Percentiles rank a stretch among this genome's conserved stretches.
Conservation (phyloP, 2,113 vertebrate species). For the Cyprinodon tularosa region DNA sequence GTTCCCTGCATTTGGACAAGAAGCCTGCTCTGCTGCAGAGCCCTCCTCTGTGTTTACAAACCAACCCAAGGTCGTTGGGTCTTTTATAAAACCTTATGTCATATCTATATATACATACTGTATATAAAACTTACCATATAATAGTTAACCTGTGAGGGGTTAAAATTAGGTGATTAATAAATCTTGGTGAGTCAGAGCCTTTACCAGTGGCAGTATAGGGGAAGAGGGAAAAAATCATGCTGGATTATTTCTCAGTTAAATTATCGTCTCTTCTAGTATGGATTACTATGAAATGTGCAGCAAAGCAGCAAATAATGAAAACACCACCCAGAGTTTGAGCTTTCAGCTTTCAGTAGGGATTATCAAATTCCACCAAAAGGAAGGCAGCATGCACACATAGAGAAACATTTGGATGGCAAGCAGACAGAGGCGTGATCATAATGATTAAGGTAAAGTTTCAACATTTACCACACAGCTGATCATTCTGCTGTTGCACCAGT, state of each 20-base stretch:
- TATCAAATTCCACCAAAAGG: slow-evolving; percentile 22
- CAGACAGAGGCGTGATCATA: slow-evolving; percentile 19
- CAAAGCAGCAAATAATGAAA: slow-evolving; percentile 14
- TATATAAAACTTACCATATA: neutral
- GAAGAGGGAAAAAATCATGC: neutral
- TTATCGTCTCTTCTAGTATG: slow-evolving; percentile 45
- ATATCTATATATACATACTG: neutral
- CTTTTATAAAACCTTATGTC: neutral
- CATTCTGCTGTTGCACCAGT: slow-evolving; percentile 33
- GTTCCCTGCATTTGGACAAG: neutral
- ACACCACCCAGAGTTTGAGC: slow-evolving; percentile 17
- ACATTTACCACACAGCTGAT: slow-evolving; percentile 26
- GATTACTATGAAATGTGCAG: slow-evolving; percentile 36
- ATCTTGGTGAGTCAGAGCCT: neutral
- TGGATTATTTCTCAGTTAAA: slow-evolving; percentile 40
- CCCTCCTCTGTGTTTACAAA: neutral
- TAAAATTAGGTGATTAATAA: neutral
- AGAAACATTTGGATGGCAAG: slow-evolving; percentile 7
- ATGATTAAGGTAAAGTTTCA: slow-evolving; percentile 24
- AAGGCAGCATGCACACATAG: slow-evolving; percentile 49
- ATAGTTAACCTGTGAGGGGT: neutral
- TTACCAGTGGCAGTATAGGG: slow-evolving; percentile 17
- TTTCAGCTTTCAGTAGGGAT: slow-evolving; percentile 25
- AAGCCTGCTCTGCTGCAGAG: neutral
- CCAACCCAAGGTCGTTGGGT: neutral